Conservation (phyloP, 2,797 vertebrate species). For the Lithobates sylvaticus region DNA sequence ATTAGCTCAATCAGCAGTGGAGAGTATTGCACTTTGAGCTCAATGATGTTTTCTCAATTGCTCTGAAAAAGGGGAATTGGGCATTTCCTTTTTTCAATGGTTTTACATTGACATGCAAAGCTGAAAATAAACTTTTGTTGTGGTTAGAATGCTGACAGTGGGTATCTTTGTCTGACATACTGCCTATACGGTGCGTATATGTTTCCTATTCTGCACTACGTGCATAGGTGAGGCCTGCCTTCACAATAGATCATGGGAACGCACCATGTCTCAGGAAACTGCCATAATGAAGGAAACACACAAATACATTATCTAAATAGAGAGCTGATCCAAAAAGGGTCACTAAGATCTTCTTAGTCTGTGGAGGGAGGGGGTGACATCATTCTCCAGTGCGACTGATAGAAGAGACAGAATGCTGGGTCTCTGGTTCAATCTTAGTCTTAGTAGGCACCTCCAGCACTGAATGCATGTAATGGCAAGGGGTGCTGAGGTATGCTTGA, state of each 20-base stretch:
- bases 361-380: neutral
- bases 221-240: neutral
- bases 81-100: conserved; percentile 20
- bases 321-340: neutral
- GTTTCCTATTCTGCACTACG: neutral
- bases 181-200: neutral
- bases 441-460: too few species aligned
- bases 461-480: too few species aligned
- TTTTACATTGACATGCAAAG: neutral
- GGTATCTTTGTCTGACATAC: neutral
- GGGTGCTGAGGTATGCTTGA: too few species aligned
- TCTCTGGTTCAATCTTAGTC: neutral
- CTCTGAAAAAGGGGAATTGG: neutral
- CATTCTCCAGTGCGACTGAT: neutral
- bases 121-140: neutral
- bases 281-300: neutral
- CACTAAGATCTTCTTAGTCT: neutral
- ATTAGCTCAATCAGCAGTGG: neutral
- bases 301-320: neutral
- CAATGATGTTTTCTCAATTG: neutral
- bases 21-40: neutral
- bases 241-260: neutral
- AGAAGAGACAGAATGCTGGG: neutral
- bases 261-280: neutral
- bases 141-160: conserved; percentile 6